Base-by-base conservation (phyloP, 2,888 invertebrate species). In the Melanostoma scalare region DNA sequence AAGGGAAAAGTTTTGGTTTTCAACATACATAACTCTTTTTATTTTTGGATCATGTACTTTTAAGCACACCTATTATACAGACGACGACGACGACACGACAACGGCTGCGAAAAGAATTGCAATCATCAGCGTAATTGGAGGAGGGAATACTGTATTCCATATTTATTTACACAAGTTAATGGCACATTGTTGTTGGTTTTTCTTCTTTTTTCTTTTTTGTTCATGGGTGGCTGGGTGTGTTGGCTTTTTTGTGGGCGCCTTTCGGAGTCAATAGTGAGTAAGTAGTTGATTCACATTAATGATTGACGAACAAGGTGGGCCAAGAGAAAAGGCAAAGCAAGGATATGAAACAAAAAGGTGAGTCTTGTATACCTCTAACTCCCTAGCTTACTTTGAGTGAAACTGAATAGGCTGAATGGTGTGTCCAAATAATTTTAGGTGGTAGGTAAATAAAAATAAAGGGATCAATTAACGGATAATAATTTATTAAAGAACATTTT, bases 41-140 rank as follows among this genome's bases (percentile, higher is more conserved):
- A 50, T 20, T 6, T n/a, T 63, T 44, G 42, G 20, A 8, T 20
- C 40, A 42, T 56, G 61, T 44, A 77, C 61, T 35, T 76, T 63
- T 55, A 35, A 36, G 69, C 55, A 68, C 73, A 55, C 52, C 50
- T 67, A 38, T 20, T 20, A 20, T 1, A n/a, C 20, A 20, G 20
- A 20, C 20, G 20, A 20, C 20, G 20, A 20, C 20, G 20, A 20
- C 20, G 20, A 20, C 20, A 20, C 20, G 20, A 20, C 20, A 20
- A 38, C 33, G 55, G 55, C 36, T 3, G 20, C 0, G 35, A 6
- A 55, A 53, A 30, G 50, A 63, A 63, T 73, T 48, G 50, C 63
- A 65, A 78, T 60, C 81, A 77, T 81, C 77, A 68, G 67, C 55
- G 67, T 78, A 82, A 82, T 78, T 82, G 68, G 73, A 69, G 73